Evolutionary conservation across 2,888 invertebrate species (phyloP).

Genomic region (Meloe dianella): DNA sequence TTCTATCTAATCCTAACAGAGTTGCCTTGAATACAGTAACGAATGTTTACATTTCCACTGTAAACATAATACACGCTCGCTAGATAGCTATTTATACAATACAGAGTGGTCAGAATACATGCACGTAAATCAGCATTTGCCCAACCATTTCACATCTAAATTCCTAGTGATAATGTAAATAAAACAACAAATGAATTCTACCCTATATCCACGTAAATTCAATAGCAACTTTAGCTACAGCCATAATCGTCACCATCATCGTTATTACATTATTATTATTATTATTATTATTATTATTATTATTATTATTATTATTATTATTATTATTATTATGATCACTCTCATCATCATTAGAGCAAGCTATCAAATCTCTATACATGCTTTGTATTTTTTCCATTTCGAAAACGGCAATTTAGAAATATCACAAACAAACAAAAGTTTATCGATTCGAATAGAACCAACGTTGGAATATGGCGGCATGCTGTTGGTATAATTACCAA

Average conservation of each 20-base stretch:
- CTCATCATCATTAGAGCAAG: background rate
- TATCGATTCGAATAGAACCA: background rate
- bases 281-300: background rate
- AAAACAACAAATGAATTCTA: background rate
- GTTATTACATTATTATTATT: background rate
- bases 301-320: background rate
- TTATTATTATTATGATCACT: too few species aligned
- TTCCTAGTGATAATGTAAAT: background rate
- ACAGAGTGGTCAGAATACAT: slow-evolving; percentile 22
- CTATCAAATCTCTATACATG: background rate
- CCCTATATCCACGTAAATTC: background rate
- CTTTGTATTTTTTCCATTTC: background rate
- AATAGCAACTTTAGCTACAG: background rate
- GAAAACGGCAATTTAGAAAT: background rate
- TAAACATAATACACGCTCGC: slow-evolving; percentile 22
- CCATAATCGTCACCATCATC: background rate
- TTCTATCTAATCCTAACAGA: background rate
- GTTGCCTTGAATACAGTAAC: background rate
- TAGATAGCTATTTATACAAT: slow-evolving; percentile 28
- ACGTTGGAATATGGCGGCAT: background rate
- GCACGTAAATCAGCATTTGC: slow-evolving; percentile 31
- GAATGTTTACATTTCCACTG: slow-evolving; percentile 15
- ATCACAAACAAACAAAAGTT: background rate
- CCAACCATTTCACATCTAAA: slow-evolving; percentile 21
- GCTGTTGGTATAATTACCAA: slow-evolving; percentile 8